A percentile compares a stretch with the other conserved stretches of the same genome.
Conservation (phyloP, 2,888 invertebrate species). For the Erebia aethiops region DNA sequence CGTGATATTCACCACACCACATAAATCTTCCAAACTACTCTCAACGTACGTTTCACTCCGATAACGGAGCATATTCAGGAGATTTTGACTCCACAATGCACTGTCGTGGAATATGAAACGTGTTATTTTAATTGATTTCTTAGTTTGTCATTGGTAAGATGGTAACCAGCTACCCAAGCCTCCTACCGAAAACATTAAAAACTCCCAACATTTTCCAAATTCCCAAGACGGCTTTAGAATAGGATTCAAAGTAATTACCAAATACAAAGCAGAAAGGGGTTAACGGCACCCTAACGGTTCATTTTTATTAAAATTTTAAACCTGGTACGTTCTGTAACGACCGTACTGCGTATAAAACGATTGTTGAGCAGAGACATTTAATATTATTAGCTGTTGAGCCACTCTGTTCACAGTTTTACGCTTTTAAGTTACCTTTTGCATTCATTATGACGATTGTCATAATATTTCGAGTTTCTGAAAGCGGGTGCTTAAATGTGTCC, state of each 20-base stretch:
- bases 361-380: neutral
- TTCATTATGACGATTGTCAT: constrained; percentile 7
- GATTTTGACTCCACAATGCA: too few species aligned
- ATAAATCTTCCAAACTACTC: too few species aligned
- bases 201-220: too few species aligned
- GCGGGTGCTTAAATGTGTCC: neutral
- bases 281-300: neutral
- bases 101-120: too few species aligned
- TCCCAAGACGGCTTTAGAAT: too few species aligned
- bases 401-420: constrained; percentile 7
- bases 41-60: too few species aligned
- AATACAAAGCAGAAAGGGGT: neutral
- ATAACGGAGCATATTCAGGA: too few species aligned
- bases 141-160: too few species aligned
- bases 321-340: neutral
- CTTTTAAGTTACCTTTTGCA: constrained; percentile 19
- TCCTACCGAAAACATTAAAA: too few species aligned
- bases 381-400: neutral
- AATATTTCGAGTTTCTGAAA: constrained; percentile 1
- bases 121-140: too few species aligned
- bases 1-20: too few species aligned
- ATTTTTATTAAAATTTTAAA: constrained; percentile 9
- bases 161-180: too few species aligned
- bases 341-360: neutral
- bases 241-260: neutral